phyloP scores from a whole-genome alignment of 2,113 vertebrate species.

The Indicator maculatus region DNA sequence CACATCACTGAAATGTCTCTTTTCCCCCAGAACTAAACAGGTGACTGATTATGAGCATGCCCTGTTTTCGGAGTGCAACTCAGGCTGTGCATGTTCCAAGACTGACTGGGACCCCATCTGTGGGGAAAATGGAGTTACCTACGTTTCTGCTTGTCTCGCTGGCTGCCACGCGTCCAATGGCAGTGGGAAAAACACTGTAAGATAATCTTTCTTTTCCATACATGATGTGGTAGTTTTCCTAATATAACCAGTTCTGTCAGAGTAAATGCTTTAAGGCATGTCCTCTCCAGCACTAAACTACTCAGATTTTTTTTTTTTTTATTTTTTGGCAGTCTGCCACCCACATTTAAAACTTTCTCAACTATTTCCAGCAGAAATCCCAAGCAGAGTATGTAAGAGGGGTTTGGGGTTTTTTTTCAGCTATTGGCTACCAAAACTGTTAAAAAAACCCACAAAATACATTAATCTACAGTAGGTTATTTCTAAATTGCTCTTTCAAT shows the following conservation, averaged over 20 bases:
- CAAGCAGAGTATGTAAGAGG: background rate
- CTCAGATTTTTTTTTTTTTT: background rate
- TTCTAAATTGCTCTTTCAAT: background rate
- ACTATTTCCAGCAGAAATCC: background rate
- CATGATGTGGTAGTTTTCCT: background rate
- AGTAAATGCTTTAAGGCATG: background rate
- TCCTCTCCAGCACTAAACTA: background rate
- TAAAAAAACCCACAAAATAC: background rate
- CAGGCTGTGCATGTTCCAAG: slow-evolving; percentile 80
- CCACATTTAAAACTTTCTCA: background rate
- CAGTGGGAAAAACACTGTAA: slow-evolving; percentile 82
- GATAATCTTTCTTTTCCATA: background rate
- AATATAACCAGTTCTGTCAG: background rate
- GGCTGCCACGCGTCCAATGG: slow-evolving; percentile 82
- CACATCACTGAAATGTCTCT: background rate
- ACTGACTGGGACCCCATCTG: slow-evolving; percentile 91
- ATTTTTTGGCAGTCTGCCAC: background rate
- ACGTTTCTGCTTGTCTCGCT: slow-evolving; percentile 88
- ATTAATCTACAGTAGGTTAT: background rate
- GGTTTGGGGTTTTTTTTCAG: background rate
- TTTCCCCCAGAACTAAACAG: slow-evolving; percentile 71
- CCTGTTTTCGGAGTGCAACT: slow-evolving; percentile 88
- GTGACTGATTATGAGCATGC: slow-evolving; percentile 67
- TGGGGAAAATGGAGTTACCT: slow-evolving; percentile 88
- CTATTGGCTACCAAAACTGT: background rate